Evolutionary conservation across 1,140 invertebrate genomes (phyloP).

Genomic region (Leptonema lineaticorne): DNA sequence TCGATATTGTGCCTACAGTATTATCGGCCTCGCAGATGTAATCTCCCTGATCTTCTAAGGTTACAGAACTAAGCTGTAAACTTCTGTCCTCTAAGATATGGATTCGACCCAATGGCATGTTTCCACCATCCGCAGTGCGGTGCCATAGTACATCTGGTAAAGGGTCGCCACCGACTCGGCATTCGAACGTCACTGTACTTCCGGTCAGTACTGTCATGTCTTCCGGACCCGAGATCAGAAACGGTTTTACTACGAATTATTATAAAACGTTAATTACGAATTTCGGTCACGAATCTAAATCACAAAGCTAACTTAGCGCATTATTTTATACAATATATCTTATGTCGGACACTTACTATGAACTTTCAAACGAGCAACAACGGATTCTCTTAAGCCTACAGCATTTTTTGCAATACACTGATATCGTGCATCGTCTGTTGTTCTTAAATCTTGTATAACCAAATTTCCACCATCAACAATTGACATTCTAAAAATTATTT

Average conservation of each 20-base stretch:
- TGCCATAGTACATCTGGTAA: slow-evolving; percentile 74
- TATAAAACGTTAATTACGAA: slow-evolving; percentile 42
- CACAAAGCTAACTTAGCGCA: background rate
- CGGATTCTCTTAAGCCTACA: slow-evolving; percentile 78
- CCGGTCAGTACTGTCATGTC: slow-evolving; percentile 71
- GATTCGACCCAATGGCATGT: slow-evolving; percentile 72
- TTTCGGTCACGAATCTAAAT: slow-evolving; percentile 43
- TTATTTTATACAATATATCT: background rate
- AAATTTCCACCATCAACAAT: slow-evolving; percentile 80
- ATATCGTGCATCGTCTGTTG: slow-evolving; percentile 81
- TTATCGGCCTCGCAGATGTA: slow-evolving; percentile 92
- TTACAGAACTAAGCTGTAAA: slow-evolving; percentile 72
- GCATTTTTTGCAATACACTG: slow-evolving; percentile 84
- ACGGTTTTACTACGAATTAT: slow-evolving; percentile 70
- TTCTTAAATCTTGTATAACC: slow-evolving; percentile 76
- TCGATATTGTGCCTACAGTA: slow-evolving; percentile 77
- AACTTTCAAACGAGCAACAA: slow-evolving; percentile 73
- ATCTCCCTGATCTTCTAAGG: slow-evolving; percentile 79
- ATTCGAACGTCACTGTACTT: slow-evolving; percentile 77
- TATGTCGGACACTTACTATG: slow-evolving; percentile 67
- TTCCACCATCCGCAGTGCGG: slow-evolving; percentile 65
- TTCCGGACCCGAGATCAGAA: slow-evolving; percentile 74
- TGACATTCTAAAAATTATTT: slow-evolving; percentile 61
- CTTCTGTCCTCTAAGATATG: slow-evolving; percentile 78
- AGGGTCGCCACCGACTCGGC: slow-evolving; percentile 72